Evolutionary conservation across 2,113 vertebrate genomes (phyloP).

Genomic region (Mirounga angustirostris): DNA sequence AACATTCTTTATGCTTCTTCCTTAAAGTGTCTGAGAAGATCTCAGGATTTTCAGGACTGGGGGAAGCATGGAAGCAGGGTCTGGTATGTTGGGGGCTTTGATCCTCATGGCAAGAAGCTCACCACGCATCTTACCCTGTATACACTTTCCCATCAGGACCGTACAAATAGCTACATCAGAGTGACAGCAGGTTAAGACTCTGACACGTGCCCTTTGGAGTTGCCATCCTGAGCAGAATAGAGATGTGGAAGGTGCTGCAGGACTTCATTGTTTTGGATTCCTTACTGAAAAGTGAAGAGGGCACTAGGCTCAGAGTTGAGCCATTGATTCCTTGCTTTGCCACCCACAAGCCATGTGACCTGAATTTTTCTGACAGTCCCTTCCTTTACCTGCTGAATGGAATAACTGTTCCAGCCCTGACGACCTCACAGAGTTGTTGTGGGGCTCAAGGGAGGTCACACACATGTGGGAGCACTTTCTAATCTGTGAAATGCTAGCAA

Average conservation of each 20-base stretch:
- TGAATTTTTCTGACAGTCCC: not conserved
- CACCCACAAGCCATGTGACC: not conserved
- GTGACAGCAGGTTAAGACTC: not conserved
- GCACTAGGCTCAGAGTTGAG: not conserved
- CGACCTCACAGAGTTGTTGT: not conserved
- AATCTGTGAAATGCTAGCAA: not conserved
- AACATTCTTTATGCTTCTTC: not conserved
- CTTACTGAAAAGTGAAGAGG: not conserved
- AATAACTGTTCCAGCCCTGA: not conserved
- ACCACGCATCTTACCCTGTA: not conserved
- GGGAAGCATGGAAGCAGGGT: not conserved
- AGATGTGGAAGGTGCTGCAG: not conserved
- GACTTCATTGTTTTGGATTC: not conserved
- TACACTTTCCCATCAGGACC: not conserved
- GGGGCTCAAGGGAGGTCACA: not conserved
- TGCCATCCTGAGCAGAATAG: not conserved
- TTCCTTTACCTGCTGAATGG: not conserved
- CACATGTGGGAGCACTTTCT: not conserved
- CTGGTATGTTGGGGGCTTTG: not conserved
- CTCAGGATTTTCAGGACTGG: not conserved
- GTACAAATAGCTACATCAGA: not conserved
- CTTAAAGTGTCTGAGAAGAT: not conserved
- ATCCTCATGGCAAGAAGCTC: not conserved
- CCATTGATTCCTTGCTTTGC: not conserved
- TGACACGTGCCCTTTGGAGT: not conserved